phyloP scores from a whole-genome alignment of 2,113 vertebrate genomes.

The Vulpes vulpes region DNA sequence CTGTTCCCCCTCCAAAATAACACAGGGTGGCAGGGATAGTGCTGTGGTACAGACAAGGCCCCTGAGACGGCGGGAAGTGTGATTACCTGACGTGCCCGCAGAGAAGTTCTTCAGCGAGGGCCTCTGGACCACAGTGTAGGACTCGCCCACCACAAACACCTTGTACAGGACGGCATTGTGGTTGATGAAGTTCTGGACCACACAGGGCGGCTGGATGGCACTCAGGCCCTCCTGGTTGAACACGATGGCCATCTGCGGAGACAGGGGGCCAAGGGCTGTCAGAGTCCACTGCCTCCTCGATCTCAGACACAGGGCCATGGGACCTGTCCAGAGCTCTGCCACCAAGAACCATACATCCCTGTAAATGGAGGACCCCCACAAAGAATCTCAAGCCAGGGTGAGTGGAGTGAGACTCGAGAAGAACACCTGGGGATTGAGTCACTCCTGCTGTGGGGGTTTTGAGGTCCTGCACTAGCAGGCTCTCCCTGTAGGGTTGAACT shows the following conservation, averaged over 20 bases:
- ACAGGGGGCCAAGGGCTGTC: not conserved
- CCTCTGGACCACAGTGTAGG: constrained; percentile 97
- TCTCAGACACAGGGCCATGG: fast-evolving
- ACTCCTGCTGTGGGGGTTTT: not conserved
- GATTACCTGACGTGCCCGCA: constrained; percentile 93
- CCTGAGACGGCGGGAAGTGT: fast-evolving
- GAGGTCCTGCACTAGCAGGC: not conserved
- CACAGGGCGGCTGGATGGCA: constrained; percentile 95
- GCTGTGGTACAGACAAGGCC: not conserved
- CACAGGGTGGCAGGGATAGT: not conserved
- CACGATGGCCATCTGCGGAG: constrained; percentile 97
- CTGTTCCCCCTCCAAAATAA: constrained; percentile 28
- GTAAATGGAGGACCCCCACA: not conserved
- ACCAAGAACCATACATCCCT: not conserved
- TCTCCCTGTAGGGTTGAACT: fast-evolving
- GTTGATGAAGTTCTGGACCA: constrained; percentile 99
- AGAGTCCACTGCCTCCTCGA: not conserved
- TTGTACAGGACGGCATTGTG: constrained; percentile 99
- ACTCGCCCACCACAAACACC: constrained; percentile 98
- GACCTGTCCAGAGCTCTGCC: not conserved
- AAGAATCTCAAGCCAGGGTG: not conserved
- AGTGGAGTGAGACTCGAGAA: fast-evolving
- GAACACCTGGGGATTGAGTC: not conserved
- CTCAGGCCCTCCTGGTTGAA: constrained; percentile 97
- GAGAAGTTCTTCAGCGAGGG: constrained; percentile 99